Base-by-base conservation (phyloP, 2,888 invertebrate species). In the Rotaria magnacalcarata region DNA sequence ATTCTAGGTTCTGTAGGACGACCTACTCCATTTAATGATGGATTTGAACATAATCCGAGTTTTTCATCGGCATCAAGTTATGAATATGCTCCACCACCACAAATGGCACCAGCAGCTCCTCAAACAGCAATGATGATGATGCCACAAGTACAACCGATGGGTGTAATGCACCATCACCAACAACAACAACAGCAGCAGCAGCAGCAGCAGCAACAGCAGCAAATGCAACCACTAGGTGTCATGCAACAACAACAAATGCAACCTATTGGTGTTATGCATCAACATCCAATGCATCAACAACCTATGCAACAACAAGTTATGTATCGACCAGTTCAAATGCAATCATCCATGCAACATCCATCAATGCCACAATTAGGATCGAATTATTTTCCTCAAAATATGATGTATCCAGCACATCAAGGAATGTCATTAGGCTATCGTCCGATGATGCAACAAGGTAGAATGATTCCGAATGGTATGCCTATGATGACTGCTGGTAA, bases 11-110 rank as follows among this genome's bases (percentile, higher is more conserved):
- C 80, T 3, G 19, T 41, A 16, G 80, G 80, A n/a, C 47, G 47
- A 47, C 80, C 80, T 3, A 19, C 4, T 34, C n/a, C 8, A 47
- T 80, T n/a, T 80, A 24, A 5, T n/a, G 7, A 5, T 19, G 6
- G 1, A 34, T 2, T 34, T 34, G 67, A 41, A 4, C 34, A 34
- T 41, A 16, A 67, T 67, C 47, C 43, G n/a, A 80, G 80, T 80
- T 47, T 43, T 80, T 80, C 80, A 14, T 80, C 80, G 4, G 43
- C 47, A 47, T 80, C 80, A 47, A 80, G 80, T 47, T 80, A 47
- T 19, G 60, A 80, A 27, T 86, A 86, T 56, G 56, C 58, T 16
- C 75, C 75, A 47, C 85, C 86, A 16, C 21, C 56, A 54, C 80
- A n/a, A 19, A 85, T 85, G 58, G 10, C 50, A 60, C 24, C 50